These are phyloP conservation scores for Nothoprocta pentlandii DNA, from an alignment of 2,113 vertebrate species.

Conservation along the genomic window DNA sequence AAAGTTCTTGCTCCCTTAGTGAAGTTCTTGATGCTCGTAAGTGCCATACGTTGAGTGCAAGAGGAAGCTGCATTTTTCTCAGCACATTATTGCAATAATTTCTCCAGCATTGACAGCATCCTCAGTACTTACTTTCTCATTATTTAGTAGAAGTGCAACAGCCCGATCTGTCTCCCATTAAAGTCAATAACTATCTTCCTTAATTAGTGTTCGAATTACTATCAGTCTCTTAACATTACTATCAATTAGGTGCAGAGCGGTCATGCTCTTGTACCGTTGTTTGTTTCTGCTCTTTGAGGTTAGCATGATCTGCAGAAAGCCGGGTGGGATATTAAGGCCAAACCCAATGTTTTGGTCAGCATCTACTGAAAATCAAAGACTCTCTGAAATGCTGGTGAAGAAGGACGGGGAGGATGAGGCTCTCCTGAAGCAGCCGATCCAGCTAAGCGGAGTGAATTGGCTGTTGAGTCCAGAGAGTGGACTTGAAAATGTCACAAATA, in stretches of 20 bases:
- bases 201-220: slow-evolving; percentile 17
- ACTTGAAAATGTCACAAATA: background rate
- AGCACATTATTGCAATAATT: background rate
- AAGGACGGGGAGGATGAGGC: background rate
- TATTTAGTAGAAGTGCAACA: background rate
- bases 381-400: background rate
- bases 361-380: background rate
- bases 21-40: background rate
- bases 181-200: slow-evolving; percentile 49
- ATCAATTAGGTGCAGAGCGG: background rate
- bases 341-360: background rate
- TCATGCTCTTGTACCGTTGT: background rate
- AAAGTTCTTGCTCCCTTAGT: background rate
- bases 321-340: background rate
- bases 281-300: background rate
- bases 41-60: background rate
- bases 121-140: background rate
- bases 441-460: background rate
- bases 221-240: slow-evolving; percentile 28
- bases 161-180: slow-evolving; percentile 3
- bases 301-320: accelerated
- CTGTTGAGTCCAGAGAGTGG: background rate
- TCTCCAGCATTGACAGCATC: background rate
- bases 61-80: slow-evolving; percentile 8
- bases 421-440: accelerated